A percentile compares a stretch with the other conserved stretches of the same genome.
Evolutionary conservation across 2,113 vertebrate genomes (phyloP).

Genomic region (Barbus barbus): DNA sequence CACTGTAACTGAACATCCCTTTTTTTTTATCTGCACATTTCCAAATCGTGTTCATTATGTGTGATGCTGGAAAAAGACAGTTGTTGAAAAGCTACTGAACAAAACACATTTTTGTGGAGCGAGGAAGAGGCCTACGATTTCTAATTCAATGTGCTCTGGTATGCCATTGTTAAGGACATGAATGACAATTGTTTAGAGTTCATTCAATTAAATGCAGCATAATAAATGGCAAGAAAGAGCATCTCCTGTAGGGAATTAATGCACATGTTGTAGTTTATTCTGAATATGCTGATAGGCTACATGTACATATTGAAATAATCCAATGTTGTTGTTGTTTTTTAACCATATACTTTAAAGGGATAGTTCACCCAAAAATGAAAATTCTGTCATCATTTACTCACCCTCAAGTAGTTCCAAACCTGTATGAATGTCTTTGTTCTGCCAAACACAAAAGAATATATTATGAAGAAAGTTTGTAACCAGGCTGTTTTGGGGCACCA

Average conservation of each 20-base stretch:
- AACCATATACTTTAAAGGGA: no score
- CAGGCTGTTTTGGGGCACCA: no score
- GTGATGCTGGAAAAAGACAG: neutral
- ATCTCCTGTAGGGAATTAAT: neutral
- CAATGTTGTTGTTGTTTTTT: no score
- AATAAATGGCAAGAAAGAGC: neutral
- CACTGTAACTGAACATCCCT: no score
- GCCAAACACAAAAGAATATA: no score
- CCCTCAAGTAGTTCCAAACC: no score
- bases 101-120: neutral
- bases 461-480: no score
- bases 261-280: neutral
- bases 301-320: neutral
- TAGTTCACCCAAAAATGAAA: no score
- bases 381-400: no score
- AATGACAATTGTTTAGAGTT: conserved; percentile 8
- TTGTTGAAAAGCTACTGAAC: neutral
- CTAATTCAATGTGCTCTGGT: conserved; percentile 5
- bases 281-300: neutral
- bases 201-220: neutral
- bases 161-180: neutral
- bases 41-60: neutral
- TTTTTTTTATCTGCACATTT: neutral
- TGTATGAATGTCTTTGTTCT: no score
- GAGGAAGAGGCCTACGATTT: neutral